Evolutionary conservation across 2,797 vertebrate genomes (phyloP).

Genomic region (Diplodus sargus): DNA sequence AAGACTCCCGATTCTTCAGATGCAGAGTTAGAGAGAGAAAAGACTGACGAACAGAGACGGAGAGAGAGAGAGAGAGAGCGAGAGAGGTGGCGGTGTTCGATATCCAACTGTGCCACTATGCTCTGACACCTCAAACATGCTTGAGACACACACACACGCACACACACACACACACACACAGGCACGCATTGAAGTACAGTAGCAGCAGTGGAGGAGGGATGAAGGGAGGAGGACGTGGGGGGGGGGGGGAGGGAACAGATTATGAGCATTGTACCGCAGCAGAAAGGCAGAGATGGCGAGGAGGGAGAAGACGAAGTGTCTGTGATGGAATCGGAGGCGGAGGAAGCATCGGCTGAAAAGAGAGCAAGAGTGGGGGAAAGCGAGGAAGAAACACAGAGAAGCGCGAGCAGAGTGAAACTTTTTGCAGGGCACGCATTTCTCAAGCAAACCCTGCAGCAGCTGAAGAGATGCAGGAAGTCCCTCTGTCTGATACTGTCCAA

Average conservation of each 20-base stretch:
- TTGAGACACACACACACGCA: slow-evolving; percentile 14
- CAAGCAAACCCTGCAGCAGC: slow-evolving; percentile 27
- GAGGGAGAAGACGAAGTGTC: slow-evolving; percentile 54
- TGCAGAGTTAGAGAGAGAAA: slow-evolving; percentile 40
- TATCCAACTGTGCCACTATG: slow-evolving; percentile 55
- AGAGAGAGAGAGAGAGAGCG: slow-evolving; percentile 13
- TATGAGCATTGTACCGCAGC: slow-evolving; percentile 25
- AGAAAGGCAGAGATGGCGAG: slow-evolving; percentile 27
- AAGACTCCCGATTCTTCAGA: slow-evolving; percentile 57
- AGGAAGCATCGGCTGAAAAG: slow-evolving; percentile 7
- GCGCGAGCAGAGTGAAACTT: slow-evolving; percentile 49
- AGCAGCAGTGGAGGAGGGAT: slow-evolving; percentile 44
- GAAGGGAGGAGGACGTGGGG: slow-evolving; percentile 2
- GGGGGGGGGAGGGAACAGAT: slow-evolving; percentile 33
- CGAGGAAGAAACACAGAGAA: slow-evolving; percentile 7
- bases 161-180: slow-evolving; percentile 14
- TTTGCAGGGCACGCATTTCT: slow-evolving; percentile 22
- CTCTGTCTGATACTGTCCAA: slow-evolving; percentile 17
- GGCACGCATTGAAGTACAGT: slow-evolving; percentile 52
- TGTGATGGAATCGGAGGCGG: slow-evolving; percentile 41
- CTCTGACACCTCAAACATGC: slow-evolving; percentile 61
- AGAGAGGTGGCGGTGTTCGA: slow-evolving; percentile 21
- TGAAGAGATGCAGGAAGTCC: not conserved
- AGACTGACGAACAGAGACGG: slow-evolving; percentile 23
- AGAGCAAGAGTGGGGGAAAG: slow-evolving; percentile 29